Evolutionary conservation across 2,113 vertebrate genomes (phyloP).

Genomic region (Alexandromys fortis): DNA sequence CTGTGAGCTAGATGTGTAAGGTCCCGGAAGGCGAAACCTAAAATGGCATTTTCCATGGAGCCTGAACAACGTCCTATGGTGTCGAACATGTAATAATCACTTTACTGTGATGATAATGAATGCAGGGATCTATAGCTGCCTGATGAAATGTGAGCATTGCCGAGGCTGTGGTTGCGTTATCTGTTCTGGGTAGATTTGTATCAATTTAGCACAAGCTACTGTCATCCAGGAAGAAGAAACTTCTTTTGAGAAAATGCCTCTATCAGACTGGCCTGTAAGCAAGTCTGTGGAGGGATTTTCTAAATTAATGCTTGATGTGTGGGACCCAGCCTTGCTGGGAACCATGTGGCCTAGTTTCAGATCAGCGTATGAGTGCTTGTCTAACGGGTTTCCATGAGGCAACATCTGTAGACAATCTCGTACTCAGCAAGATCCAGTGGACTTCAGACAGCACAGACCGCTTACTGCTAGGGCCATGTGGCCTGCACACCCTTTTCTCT

Average conservation of each 20-base stretch:
- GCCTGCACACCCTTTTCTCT: neutral
- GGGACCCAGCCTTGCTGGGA: neutral
- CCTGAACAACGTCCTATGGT: neutral
- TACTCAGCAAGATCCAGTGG: neutral
- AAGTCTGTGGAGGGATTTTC: neutral
- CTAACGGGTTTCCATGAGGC: neutral
- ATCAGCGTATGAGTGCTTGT: neutral
- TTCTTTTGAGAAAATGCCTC: neutral
- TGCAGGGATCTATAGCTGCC: neutral
- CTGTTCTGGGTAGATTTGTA: neutral
- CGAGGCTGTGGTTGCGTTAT: neutral
- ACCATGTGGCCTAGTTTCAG: neutral
- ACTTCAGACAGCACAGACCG: neutral
- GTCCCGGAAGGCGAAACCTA: neutral
- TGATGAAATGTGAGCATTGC: slow-evolving; percentile 5
- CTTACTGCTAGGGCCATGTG: neutral
- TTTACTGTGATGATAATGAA: slow-evolving; percentile 13
- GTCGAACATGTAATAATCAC: slow-evolving; percentile 4
- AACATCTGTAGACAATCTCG: neutral
- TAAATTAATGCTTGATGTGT: neutral
- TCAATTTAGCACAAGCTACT: neutral
- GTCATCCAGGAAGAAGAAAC: neutral
- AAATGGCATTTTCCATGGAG: neutral
- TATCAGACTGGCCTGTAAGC: neutral
- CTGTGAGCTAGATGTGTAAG: neutral